phyloP scores from a whole-genome alignment of 2,888 invertebrate species.

The Xanthorhoe spadicearia region DNA sequence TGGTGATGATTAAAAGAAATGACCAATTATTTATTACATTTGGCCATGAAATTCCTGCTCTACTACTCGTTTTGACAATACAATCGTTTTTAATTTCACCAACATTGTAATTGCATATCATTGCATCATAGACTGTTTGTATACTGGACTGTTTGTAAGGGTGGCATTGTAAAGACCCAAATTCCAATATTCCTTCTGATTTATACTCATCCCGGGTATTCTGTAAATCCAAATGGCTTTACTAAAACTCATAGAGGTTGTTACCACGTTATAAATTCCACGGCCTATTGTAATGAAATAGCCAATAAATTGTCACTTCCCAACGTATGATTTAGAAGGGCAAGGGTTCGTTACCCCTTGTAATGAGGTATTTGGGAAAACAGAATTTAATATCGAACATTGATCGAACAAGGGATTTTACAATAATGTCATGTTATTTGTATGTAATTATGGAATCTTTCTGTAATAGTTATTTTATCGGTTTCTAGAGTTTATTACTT shows the following conservation, averaged over 20 bases:
- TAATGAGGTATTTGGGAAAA: constrained; percentile 42
- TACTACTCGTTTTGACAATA: background rate
- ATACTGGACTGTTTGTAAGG: too few relatives aligned
- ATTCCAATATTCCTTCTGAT: constrained; percentile 38
- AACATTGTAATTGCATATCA: background rate
- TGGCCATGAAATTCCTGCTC: too few relatives aligned
- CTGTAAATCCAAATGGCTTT: constrained; percentile 54
- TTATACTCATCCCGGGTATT: constrained; percentile 41
- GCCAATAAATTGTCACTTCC: constrained; percentile 80
- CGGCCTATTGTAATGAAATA: constrained; percentile 71
- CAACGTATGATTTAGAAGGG: constrained; percentile 49
- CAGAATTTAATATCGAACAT: constrained; percentile 36
- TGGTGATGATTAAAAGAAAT: too few relatives aligned
- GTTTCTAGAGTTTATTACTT: too few relatives aligned
- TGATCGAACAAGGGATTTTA: constrained; percentile 31
- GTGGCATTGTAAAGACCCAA: constrained; percentile 16
- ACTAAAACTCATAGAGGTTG: constrained; percentile 60
- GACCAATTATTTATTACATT: too few relatives aligned
- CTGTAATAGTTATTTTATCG: too few relatives aligned
- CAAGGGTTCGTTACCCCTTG: constrained; percentile 60
- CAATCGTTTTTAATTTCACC: background rate
- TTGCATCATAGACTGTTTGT: background rate
- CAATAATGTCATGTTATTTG: background rate
- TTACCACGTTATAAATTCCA: constrained; percentile 82
- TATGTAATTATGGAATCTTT: background rate